Evolutionary conservation across 92 coral and sea anemone genomes (phyloP), one percentile per base, ranked within the genome.

Genomic region (Parazoanthus swiftii): DNA sequence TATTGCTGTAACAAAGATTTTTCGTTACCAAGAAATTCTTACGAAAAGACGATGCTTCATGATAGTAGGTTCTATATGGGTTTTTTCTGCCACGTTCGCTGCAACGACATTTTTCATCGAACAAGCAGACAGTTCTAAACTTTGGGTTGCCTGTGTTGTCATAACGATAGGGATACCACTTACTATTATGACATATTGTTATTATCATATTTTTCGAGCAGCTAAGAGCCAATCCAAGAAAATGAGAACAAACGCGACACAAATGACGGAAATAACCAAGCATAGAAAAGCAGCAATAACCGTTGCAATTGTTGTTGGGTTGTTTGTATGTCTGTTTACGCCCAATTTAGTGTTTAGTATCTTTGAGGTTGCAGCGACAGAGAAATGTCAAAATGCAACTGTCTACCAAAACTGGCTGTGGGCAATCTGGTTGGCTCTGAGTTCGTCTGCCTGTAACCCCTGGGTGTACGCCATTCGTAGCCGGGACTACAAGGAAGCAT

Each of bases 341-440:
- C 91, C 91, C 36, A 89, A 89, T 35, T 75, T 89, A 35, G 80
- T 83, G 9, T 89, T 83, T 42, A 74, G 88, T 59, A 63, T 50
- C 76, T 81, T 89, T 42, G 88, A 89, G 67, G 51, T 76, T 15
- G 66, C 83, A 83, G 66, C 88, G 4, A 89, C 16, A 82, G 87
- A 59, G 39, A 11, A 56, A 1, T 89, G 88, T 48, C 70, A 83
- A 15, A 89, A 89, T 74, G 72, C 80, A 58, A n/a, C 38, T 6
- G 25, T 89, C 4, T 89, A 89, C 56, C 78, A 81, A 37, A 37
- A 82, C 74, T 89, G 91, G 91, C 48, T 89, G 79, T 89, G 91
- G 91, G 91, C 83, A 3, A 89, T 82, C 36, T 67, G 78, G 72
- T 50, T 89, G 0, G 88, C 82, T 0, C 80, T 89, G 15, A 81